Evolutionary conservation across 2,113 vertebrate species (phyloP).

Genomic region (Anser cygnoides): DNA sequence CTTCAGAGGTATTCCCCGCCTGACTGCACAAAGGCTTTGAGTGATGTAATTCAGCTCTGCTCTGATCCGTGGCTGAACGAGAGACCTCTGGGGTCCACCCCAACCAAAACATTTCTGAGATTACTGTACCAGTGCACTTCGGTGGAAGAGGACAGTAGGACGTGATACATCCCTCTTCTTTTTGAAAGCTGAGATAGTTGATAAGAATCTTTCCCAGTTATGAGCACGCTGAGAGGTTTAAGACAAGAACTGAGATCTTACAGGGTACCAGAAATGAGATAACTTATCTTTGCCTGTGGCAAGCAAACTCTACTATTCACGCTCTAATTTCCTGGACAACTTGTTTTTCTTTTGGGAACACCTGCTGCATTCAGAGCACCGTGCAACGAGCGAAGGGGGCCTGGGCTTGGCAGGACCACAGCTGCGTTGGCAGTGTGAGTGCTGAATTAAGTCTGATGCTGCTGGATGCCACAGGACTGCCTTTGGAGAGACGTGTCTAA

Average conservation of each 20-base stretch:
- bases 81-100: neutral
- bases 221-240: neutral
- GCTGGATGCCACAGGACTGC: neutral
- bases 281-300: neutral
- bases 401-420: neutral
- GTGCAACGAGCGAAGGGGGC: fast-evolving
- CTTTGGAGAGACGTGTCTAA: neutral
- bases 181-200: neutral
- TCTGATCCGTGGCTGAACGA: neutral
- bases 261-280: neutral
- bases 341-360: neutral
- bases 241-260: neutral
- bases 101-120: neutral
- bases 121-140: neutral
- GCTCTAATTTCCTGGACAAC: neutral
- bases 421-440: fast-evolving
- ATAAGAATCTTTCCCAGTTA: neutral
- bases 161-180: neutral
- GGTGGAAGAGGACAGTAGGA: neutral
- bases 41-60: neutral
- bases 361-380: neutral
- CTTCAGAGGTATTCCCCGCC: neutral
- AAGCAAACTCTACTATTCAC: neutral
- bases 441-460: neutral
- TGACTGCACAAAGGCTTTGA: neutral